Conservation (phyloP, 1,140 invertebrate genomes). For the Achroia grisella region DNA sequence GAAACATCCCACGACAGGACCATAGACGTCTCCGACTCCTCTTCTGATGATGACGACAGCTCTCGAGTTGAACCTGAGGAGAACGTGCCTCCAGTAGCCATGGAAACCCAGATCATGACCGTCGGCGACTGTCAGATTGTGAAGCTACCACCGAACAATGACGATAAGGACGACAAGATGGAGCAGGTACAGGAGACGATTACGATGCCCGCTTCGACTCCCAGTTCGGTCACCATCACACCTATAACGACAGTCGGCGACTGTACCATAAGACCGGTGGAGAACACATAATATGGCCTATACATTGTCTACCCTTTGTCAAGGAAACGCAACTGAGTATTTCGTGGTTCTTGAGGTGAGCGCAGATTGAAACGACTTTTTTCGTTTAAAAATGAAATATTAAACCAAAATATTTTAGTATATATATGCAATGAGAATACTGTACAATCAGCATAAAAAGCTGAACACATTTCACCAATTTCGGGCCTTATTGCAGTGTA, state of each 20-base stretch:
- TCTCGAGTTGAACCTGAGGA: conserved; percentile 44
- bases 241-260: conserved; percentile 64
- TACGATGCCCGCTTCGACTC: conserved; percentile 20
- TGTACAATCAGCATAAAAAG: too few species aligned
- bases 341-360: too few species aligned
- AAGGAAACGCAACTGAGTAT: too few species aligned
- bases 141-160: conserved; percentile 46
- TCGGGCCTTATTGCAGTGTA: too few species aligned
- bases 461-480: too few species aligned
- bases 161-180: conserved; percentile 40
- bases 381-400: too few species aligned
- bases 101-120: conserved; percentile 61
- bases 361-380: too few species aligned
- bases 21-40: conserved; percentile 55
- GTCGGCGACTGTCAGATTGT: conserved; percentile 67
- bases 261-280: conserved; percentile 64
- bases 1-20: conserved; percentile 47
- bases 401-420: too few species aligned
- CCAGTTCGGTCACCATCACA: conserved; percentile 54
- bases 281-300: conserved; percentile 48
- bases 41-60: conserved; percentile 47
- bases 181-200: conserved; percentile 15
- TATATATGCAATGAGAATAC: too few species aligned
- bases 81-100: conserved; percentile 37
- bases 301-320: conserved; percentile 16